Percentiles rank a stretch among this genome's conserved stretches.
Conservation (phyloP, 2,797 vertebrate species). For the Trachops cirrhosus region DNA sequence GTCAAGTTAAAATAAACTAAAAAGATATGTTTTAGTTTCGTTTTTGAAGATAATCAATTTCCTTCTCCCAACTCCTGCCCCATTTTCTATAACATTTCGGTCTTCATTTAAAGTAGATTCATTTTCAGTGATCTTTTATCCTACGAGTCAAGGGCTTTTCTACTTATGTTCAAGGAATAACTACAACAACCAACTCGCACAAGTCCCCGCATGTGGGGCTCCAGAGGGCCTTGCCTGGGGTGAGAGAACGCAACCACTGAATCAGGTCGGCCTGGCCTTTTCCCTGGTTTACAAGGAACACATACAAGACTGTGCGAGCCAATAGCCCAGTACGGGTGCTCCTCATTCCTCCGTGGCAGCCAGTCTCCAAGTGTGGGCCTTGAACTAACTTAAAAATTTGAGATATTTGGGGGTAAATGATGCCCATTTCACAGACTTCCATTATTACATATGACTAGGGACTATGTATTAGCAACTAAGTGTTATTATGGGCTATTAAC, state of each 20-base stretch:
- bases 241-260: neutral
- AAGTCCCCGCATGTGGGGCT: neutral
- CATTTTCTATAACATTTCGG: neutral
- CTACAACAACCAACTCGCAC: neutral
- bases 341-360: neutral
- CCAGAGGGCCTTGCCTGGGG: neutral
- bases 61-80: neutral
- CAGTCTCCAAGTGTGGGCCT: neutral
- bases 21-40: neutral
- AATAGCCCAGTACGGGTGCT: neutral
- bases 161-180: neutral
- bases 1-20: neutral
- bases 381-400: neutral
- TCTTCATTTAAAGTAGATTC: neutral
- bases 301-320: neutral
- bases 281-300: neutral
- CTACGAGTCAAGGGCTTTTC: neutral
- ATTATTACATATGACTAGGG: neutral
- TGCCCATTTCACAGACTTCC: neutral
- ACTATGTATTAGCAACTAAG: neutral
- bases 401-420: neutral
- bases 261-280: neutral
- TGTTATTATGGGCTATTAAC: neutral
- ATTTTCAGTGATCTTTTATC: neutral
- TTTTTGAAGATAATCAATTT: neutral